phyloP scores from a whole-genome alignment of 2,797 vertebrate genomes.

The Chaetodon trifasciatus region DNA sequence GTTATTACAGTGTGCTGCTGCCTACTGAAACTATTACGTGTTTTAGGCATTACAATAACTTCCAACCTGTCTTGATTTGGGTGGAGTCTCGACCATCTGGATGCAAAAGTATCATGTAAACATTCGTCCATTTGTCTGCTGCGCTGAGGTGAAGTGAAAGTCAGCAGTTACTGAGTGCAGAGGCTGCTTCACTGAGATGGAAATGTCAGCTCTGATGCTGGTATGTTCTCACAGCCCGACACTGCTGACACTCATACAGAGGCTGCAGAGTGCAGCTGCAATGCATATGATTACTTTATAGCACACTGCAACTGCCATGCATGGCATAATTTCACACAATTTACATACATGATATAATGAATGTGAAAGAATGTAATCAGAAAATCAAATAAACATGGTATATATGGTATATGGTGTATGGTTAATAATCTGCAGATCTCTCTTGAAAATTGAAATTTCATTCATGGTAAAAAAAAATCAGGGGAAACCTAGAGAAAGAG shows the following conservation, averaged over 20 bases:
- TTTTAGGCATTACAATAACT: not conserved
- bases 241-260: not conserved
- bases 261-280: not conserved
- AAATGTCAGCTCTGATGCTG: slow-evolving; percentile 5
- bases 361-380: too few relatives aligned
- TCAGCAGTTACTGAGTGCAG: not conserved
- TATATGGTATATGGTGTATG: too few relatives aligned
- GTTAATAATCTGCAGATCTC: too few relatives aligned
- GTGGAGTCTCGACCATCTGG: not conserved
- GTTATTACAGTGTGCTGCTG: not conserved
- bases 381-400: too few relatives aligned
- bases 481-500: too few relatives aligned
- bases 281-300: not conserved
- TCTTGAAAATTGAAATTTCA: too few relatives aligned
- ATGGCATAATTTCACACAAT: not conserved
- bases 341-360: too few relatives aligned
- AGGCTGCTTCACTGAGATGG: not conserved
- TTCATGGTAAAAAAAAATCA: too few relatives aligned
- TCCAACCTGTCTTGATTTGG: not conserved
- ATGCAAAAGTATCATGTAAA: not conserved
- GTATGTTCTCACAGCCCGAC: not conserved
- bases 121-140: not conserved
- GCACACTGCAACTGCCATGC: too few relatives aligned
- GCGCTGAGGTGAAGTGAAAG: not conserved
- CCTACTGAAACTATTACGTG: not conserved